Evolutionary conservation across 1,140 invertebrate genomes (phyloP).

Genomic region (Cydia amplana): DNA sequence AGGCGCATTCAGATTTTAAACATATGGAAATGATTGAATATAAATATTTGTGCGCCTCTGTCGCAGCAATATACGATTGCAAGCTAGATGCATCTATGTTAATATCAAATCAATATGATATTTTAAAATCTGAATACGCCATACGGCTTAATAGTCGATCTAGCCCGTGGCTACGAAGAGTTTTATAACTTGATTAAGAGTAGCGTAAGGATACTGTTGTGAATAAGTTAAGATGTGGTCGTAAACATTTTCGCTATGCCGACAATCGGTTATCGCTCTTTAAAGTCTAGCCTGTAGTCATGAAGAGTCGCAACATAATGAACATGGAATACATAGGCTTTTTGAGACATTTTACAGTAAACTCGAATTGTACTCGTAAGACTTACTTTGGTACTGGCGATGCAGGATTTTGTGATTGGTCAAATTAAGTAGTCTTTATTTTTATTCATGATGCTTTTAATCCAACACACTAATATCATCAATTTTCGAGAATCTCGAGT

Average conservation of each 20-base stretch:
- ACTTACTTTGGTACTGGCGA: too few relatives aligned
- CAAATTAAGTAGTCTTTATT: too few relatives aligned
- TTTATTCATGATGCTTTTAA: too few relatives aligned
- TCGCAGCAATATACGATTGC: background rate
- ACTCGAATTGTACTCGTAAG: too few relatives aligned
- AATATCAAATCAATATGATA: background rate
- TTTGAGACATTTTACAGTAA: too few relatives aligned
- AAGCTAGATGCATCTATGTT: background rate
- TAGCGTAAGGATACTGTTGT: background rate
- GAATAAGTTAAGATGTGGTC: background rate
- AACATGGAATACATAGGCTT: too few relatives aligned
- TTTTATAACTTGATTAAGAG: conserved; percentile 17
- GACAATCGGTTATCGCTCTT: background rate
- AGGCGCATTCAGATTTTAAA: background rate
- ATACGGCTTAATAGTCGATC: conserved; percentile 1
- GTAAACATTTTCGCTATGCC: background rate
- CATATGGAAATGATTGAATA: background rate
- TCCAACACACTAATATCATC: too few relatives aligned
- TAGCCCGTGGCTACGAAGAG: background rate
- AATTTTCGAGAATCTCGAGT: too few relatives aligned
- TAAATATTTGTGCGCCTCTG: background rate
- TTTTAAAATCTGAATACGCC: background rate
- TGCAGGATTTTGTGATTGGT: too few relatives aligned
- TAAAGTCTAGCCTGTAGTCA: background rate
- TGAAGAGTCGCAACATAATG: background rate